Conservation (phyloP, 2,797 vertebrate species). For the Mergus octosetaceus region DNA sequence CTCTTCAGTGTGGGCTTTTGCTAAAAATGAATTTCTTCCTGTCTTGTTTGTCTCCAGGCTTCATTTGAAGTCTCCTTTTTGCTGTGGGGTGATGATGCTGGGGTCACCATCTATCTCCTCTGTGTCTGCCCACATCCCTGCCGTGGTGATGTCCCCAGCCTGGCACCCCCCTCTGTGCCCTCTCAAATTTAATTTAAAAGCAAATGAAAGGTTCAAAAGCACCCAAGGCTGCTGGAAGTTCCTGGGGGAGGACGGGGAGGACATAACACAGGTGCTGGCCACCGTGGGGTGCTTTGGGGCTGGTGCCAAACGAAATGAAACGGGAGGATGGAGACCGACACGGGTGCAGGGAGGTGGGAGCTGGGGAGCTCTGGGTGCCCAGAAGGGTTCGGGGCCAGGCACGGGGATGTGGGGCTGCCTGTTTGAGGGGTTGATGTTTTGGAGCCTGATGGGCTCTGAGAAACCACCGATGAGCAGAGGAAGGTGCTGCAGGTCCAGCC, state of each 20-base stretch:
- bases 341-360: background rate
- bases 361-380: background rate
- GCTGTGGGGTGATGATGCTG: background rate
- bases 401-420: rapidly evolving
- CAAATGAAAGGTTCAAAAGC: background rate
- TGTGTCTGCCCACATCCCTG: too few relatives aligned
- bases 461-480: background rate
- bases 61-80: background rate
- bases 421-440: background rate
- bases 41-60: background rate
- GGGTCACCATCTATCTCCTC: background rate
- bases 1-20: background rate
- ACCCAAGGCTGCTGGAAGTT: background rate
- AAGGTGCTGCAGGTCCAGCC: background rate
- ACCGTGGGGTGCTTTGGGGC: background rate
- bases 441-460: background rate
- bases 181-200: background rate
- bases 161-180: too few relatives aligned
- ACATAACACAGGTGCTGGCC: too few relatives aligned
- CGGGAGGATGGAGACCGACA: rapidly evolving
- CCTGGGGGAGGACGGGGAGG: background rate
- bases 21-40: background rate
- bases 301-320: rapidly evolving
- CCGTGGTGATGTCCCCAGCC: background rate
- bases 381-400: background rate